Percentiles rank a stretch among this genome's conserved stretches.
Conservation (phyloP, 2,797 vertebrate genomes). For the Eurystomus glaucurus region DNA sequence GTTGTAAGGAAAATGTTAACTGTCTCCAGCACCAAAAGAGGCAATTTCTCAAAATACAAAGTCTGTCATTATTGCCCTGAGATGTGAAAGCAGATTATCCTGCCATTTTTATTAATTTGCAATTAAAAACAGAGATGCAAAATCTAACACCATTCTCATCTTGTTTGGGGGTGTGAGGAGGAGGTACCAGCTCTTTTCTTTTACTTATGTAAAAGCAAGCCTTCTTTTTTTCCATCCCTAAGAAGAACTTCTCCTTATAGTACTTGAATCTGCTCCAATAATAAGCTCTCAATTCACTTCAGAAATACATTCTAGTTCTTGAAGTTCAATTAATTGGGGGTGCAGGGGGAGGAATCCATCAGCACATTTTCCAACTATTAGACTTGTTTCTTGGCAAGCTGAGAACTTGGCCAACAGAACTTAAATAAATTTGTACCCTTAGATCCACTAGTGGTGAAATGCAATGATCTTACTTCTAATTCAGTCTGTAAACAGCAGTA, state of each 20-base stretch:
- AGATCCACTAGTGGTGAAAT: background rate
- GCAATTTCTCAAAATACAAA: background rate
- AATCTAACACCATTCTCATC: constrained; percentile 48
- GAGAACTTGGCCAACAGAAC: background rate
- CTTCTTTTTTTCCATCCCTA: background rate
- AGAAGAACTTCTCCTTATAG: constrained; percentile 49
- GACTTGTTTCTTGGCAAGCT: constrained; percentile 20
- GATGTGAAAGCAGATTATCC: constrained; percentile 23
- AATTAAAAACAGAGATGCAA: constrained; percentile 66
- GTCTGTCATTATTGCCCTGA: constrained; percentile 6
- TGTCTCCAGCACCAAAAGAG: background rate
- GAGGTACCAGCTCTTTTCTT: constrained; percentile 49
- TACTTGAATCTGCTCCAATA: constrained; percentile 57
- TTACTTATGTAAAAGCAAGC: constrained; percentile 59
- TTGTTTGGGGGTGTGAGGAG: constrained; percentile 65
- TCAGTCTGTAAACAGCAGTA: background rate
- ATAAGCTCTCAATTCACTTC: constrained; percentile 33
- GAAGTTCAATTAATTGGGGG: constrained; percentile 40
- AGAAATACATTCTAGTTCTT: constrained; percentile 40
- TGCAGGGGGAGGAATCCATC: constrained; percentile 10
- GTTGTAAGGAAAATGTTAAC: background rate
- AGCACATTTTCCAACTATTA: constrained; percentile 33
- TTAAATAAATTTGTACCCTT: background rate
- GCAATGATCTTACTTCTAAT: background rate
- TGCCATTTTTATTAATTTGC: constrained; percentile 53